Conservation (phyloP, 2,113 vertebrate genomes). For the Xiphophorus maculatus region DNA sequence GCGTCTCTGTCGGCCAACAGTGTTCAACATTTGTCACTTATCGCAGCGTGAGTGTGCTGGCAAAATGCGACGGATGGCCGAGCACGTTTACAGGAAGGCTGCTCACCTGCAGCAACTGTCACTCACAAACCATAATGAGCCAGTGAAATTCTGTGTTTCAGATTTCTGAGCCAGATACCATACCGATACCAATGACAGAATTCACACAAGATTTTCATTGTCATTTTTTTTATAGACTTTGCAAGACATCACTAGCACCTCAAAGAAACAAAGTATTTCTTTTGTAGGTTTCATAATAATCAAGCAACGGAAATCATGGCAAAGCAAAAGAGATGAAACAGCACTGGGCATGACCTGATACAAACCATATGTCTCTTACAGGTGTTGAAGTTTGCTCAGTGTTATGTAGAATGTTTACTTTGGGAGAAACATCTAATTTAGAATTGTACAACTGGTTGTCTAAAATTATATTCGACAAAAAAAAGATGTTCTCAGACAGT, state of each 20-base stretch:
- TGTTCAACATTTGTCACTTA: constrained; percentile 23
- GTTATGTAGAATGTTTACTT: background rate
- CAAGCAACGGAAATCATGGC: too few species aligned
- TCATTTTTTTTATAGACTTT: background rate
- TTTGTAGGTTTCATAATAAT: too few species aligned
- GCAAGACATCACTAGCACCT: too few species aligned
- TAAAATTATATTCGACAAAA: background rate
- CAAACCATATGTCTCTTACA: too few species aligned
- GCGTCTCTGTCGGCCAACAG: constrained; percentile 31
- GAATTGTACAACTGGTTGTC: background rate
- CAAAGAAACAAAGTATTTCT: too few species aligned
- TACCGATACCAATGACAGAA: background rate
- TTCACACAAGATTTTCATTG: background rate
- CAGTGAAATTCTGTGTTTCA: background rate
- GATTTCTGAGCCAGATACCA: background rate
- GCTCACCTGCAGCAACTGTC: constrained; percentile 35
- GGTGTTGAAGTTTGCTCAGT: background rate
- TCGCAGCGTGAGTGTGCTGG: constrained; percentile 2
- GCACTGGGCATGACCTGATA: too few species aligned
- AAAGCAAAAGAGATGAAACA: too few species aligned
- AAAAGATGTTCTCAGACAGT: background rate
- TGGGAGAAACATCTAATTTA: background rate
- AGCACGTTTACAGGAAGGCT: background rate
- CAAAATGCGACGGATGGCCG: constrained; percentile 7
- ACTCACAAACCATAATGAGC: background rate